Evolutionary conservation across 2,888 invertebrate species (phyloP).

Genomic region (Agrotis clavis): DNA sequence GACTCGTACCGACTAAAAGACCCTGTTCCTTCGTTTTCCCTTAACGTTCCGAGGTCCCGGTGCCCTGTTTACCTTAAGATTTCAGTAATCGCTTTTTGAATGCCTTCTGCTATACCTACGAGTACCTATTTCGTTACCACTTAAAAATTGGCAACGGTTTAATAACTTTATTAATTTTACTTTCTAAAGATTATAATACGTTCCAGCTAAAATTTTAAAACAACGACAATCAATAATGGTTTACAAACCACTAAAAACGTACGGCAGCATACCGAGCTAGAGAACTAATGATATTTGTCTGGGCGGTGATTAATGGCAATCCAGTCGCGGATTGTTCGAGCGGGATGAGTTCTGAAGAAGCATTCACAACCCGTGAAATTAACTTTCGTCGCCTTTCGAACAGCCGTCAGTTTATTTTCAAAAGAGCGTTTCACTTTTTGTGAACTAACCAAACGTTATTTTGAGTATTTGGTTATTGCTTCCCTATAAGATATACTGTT

Average conservation of each 20-base stretch:
- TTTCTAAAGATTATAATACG: neutral
- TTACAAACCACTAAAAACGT: conserved; percentile 44
- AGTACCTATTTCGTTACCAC: neutral
- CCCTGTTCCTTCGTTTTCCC: too few relatives aligned
- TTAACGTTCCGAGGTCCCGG: too few relatives aligned
- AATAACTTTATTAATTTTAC: neutral
- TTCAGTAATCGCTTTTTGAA: too few relatives aligned
- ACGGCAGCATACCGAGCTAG: conserved; percentile 59
- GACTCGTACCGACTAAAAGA: too few relatives aligned
- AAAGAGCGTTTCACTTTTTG: conserved; percentile 78
- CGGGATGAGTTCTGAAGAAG: conserved; percentile 87
- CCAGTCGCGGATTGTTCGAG: conserved; percentile 85
- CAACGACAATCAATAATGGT: conserved; percentile 54
- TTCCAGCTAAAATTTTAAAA: conserved; percentile 17
- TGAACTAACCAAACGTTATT: conserved; percentile 62
- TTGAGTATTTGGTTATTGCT: conserved; percentile 76
- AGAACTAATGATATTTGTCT: conserved; percentile 82
- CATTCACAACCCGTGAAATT: conserved; percentile 90
- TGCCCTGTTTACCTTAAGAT: neutral
- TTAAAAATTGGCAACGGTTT: neutral
- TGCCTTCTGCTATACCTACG: neutral
- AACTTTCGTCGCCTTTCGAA: conserved; percentile 86
- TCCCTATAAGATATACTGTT: conserved; percentile 50
- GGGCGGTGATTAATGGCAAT: conserved; percentile 86
- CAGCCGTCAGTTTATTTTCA: conserved; percentile 84